Base-by-base conservation (phyloP, 2,797 vertebrate genomes). In the Euthynnus affinis region DNA sequence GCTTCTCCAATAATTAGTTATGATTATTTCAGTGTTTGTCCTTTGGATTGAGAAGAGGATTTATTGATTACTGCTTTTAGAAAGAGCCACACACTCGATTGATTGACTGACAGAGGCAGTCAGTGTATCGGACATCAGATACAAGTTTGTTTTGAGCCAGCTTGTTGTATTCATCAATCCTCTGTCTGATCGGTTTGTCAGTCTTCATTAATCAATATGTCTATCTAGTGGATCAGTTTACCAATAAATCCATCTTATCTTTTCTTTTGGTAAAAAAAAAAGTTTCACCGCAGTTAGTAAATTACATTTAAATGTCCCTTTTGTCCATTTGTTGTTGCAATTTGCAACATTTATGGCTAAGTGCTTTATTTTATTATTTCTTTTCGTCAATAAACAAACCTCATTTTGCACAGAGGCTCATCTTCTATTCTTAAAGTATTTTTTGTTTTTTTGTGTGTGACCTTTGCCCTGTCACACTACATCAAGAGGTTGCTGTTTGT, bases 171-270 rank as follows among this genome's bases (percentile, higher is more conserved):
- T 77, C 88, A 88, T 90, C 89, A 86, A 80, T 91, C 88, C 64
- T 88, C 73, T 44, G 49, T 87, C 74, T 42, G 76, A 85, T 87
- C 86, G 74, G 71, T 72, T 82, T 90, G 83, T 83, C 89, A 81
- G 29, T 83, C 80, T 63, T 53, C 32, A 82, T 87, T 72, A 76
- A 81, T 82, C 78, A 74, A 72, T 82, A 57, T 61, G 67, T 79
- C 84, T 76, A 55, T 87, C 75, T 67, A 22, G 4, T 77, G 60
- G 49, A 81, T 73, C 66, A 67, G 57, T 75, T 46, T 59, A 67
- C 61, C 83, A 58, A 84, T 78, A 85, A 81, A 83, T 88, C 81
- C 9, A 78, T 86, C 42, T 66, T 79, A 72, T 80, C 49, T 57
- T 29, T 59, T 52, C 25, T 74, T 71, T 70, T 25, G 0, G 20